These are phyloP conservation scores for Eurystomus gularis DNA, from an alignment of 2,113 vertebrate species.

Conservation along the genomic window DNA sequence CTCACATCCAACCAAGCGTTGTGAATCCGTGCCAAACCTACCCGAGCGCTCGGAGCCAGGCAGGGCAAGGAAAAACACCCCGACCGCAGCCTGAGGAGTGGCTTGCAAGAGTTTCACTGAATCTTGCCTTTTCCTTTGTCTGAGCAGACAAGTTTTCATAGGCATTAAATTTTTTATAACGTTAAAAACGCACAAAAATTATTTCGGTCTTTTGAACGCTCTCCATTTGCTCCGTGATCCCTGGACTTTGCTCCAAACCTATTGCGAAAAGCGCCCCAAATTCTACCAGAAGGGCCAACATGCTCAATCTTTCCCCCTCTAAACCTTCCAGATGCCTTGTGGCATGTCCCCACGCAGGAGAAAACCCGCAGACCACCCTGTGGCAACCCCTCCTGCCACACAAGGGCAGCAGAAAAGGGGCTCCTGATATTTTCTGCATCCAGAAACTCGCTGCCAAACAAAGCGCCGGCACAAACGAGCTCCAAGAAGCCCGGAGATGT, in stretches of 20 bases:
- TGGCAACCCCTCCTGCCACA: accelerated
- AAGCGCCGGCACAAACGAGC: neutral
- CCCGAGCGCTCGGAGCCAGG: neutral
- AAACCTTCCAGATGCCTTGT: accelerated
- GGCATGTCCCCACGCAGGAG: accelerated
- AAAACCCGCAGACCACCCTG: neutral
- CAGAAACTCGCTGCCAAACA: neutral
- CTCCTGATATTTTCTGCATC: neutral
- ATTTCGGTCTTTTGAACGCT: neutral
- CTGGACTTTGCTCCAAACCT: accelerated
- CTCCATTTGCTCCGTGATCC: accelerated
- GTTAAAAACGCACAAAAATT: neutral
- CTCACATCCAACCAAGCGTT: neutral
- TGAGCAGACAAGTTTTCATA: neutral
- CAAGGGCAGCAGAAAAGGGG: neutral
- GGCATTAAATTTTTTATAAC: accelerated
- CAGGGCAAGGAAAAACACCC: neutral
- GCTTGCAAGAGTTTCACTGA: neutral
- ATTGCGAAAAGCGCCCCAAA: neutral
- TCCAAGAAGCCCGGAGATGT: neutral
- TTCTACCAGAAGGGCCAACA: neutral
- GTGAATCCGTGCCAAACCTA: neutral
- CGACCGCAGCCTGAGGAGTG: neutral
- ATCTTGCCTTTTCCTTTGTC: neutral
- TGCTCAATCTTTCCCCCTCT: neutral